A percentile compares a stretch with the other conserved stretches of the same genome.
Evolutionary conservation across 2,113 vertebrate species (phyloP).

Genomic region (Capra hircus): DNA sequence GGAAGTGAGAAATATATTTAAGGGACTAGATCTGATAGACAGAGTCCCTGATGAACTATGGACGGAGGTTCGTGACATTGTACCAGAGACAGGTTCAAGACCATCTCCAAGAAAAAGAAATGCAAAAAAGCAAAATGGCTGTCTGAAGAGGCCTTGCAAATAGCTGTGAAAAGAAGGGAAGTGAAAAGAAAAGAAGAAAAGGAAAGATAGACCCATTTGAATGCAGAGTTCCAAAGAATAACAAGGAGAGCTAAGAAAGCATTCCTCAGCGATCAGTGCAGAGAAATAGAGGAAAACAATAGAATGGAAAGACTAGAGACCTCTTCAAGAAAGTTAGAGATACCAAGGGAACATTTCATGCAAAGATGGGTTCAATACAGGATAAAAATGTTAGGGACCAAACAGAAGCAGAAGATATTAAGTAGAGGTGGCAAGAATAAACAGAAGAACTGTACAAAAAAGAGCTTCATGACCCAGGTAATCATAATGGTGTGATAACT

Average conservation of each 20-base stretch:
- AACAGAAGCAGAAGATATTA: not conserved
- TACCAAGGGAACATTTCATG: not conserved
- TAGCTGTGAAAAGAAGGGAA: not conserved
- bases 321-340: not conserved
- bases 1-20: not conserved
- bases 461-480: not conserved
- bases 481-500: not conserved
- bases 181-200: not conserved
- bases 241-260: not conserved
- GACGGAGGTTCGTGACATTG: not conserved
- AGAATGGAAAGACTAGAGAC: not conserved
- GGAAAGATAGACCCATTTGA: not conserved
- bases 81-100: not conserved
- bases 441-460: not conserved
- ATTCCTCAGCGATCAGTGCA: fast-evolving
- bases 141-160: not conserved
- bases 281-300: not conserved
- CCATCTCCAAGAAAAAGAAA: not conserved
- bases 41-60: not conserved
- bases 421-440: not conserved
- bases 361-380: not conserved
- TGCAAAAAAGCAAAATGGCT: not conserved
- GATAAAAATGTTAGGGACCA: not conserved
- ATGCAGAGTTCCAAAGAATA: not conserved
- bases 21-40: not conserved